Evolutionary conservation across 2,888 invertebrate species (phyloP).

Genomic region (Euzophera pinguis): DNA sequence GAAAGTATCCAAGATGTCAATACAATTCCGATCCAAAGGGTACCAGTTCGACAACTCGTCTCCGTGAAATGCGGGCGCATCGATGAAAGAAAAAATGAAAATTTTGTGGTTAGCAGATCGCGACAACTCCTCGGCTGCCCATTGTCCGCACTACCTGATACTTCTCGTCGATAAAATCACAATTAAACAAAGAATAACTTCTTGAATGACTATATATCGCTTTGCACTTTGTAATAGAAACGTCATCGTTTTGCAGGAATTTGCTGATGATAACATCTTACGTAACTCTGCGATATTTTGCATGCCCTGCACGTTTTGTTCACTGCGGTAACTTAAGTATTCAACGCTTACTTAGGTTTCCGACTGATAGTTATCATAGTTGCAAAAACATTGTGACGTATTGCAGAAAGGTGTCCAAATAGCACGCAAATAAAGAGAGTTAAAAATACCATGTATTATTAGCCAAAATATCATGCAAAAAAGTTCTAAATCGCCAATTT

Average conservation of each 20-base stretch:
- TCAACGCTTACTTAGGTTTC: constrained; percentile 41
- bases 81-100: constrained; percentile 46
- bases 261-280: constrained; percentile 48
- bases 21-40: constrained; percentile 45
- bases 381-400: constrained; percentile 2
- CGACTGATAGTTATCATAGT: constrained; percentile 21
- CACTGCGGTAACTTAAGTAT: constrained; percentile 44
- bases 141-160: constrained; percentile 2
- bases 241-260: constrained; percentile 52
- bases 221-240: not conserved
- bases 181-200: constrained; percentile 3
- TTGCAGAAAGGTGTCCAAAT: not conserved
- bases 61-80: constrained; percentile 50
- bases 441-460: no score
- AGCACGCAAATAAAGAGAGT: not conserved
- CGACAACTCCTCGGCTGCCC: constrained; percentile 25
- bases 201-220: not conserved
- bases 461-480: no score
- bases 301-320: constrained; percentile 51
- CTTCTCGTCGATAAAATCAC: not conserved
- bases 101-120: constrained; percentile 55
- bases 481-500: no score
- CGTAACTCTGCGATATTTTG: constrained; percentile 49
- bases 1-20: constrained; percentile 42
- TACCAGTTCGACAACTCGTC: constrained; percentile 39